These are phyloP conservation scores for Hypomecis punctinalis DNA, from an alignment of 2,888 invertebrate genomes.

Conservation along the genomic window DNA sequence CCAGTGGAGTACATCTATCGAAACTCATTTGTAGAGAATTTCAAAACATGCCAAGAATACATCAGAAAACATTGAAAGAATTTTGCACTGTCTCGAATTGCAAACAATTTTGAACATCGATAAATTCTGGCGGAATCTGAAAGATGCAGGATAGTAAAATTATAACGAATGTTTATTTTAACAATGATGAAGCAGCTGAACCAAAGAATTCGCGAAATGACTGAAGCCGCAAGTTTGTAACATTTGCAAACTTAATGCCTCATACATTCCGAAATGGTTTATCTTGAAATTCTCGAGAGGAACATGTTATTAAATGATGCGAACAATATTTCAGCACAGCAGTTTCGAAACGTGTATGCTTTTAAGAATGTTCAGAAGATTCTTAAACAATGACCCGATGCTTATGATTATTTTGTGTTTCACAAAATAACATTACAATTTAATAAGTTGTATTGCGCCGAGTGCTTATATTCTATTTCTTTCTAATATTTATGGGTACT, in stretches of 20 bases:
- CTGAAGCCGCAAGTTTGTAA: slow-evolving; percentile 20
- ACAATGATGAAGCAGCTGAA: slow-evolving; percentile 6
- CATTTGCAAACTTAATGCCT: slow-evolving; percentile 14
- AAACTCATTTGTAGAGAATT: no score
- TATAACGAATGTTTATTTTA: slow-evolving; percentile 2
- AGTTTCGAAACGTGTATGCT: slow-evolving; percentile 12
- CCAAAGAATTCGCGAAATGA: slow-evolving; percentile 12
- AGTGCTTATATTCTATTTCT: no score
- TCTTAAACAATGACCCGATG: slow-evolving; percentile 1
- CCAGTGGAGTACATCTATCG: no score
- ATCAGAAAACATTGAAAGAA: no score
- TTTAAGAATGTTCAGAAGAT: slow-evolving; percentile 9
- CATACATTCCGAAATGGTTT: slow-evolving; percentile 15
- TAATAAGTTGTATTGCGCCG: no score
- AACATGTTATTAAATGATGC: slow-evolving; percentile 18
- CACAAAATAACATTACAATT: no score
- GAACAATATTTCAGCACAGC: slow-evolving; percentile 19
- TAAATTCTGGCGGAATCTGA: background rate
- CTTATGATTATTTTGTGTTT: no score
- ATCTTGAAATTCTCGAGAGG: slow-evolving; percentile 9
- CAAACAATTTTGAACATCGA: no score
- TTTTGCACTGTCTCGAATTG: no score
- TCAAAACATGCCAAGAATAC: no score
- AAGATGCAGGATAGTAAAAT: background rate
- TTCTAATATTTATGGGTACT: no score